Evolutionary conservation across 2,797 vertebrate species (phyloP).

Genomic region (Acanthopagrus latus): DNA sequence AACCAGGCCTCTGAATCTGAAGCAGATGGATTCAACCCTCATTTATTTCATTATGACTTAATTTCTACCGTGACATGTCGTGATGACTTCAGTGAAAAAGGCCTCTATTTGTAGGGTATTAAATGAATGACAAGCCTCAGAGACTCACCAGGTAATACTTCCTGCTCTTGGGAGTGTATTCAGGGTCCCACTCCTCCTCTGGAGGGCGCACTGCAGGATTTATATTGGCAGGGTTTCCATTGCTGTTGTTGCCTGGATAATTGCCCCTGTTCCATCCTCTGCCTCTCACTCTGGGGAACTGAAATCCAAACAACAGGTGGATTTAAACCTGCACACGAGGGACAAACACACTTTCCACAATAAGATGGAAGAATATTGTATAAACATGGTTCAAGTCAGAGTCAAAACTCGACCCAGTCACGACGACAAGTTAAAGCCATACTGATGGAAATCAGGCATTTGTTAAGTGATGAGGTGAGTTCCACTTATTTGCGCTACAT

Average conservation of each 20-base stretch:
- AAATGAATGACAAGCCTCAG: not conserved
- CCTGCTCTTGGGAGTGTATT: conserved; percentile 98
- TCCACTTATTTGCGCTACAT: conserved; percentile 57
- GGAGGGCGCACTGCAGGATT: conserved; percentile 88
- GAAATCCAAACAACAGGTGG: conserved; percentile 55
- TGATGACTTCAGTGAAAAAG: not conserved
- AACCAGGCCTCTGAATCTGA: not conserved
- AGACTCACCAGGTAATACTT: conserved; percentile 97
- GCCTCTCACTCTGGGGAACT: conserved; percentile 94
- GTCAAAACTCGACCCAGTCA: not conserved
- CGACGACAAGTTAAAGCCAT: conserved; percentile 11
- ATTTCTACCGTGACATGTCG: not conserved
- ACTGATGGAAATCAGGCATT: conserved; percentile 48
- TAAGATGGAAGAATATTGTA: conserved; percentile 11
- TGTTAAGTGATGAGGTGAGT: conserved; percentile 53
- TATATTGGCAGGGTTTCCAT: conserved; percentile 89
- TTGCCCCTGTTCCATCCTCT: conserved; percentile 95
- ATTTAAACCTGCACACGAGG: not conserved
- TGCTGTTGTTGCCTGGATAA: conserved; percentile 92
- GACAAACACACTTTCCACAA: conserved; percentile 5
- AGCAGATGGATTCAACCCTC: not conserved
- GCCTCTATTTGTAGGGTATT: not conserved
- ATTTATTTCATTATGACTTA: not conserved
- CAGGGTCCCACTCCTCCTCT: conserved; percentile 98
- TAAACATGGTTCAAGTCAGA: not conserved